Percentiles rank a stretch among this genome's conserved stretches.
Conservation (phyloP, 1,140 invertebrate species). For the Laupala kohalensis region DNA sequence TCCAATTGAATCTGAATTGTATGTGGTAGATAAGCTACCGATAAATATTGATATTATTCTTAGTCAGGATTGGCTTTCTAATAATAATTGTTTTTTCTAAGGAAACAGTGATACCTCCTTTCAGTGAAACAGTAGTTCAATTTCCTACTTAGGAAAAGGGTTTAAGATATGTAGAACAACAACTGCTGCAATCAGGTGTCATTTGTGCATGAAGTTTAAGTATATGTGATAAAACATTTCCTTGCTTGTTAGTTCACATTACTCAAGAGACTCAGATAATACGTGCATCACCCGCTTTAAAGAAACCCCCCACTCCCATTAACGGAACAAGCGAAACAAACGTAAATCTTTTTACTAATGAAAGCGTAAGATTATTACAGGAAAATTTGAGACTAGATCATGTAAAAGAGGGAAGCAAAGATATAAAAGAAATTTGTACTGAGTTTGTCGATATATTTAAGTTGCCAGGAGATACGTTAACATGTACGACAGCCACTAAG, state of each 20-base stretch:
- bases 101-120: not conserved
- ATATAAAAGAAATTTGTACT: not conserved
- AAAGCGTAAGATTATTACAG: not conserved
- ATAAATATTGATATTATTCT: not conserved
- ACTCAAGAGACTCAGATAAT: not conserved
- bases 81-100: not conserved
- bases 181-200: not conserved
- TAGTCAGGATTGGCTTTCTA: not conserved
- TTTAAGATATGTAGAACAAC: not conserved
- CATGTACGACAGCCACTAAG: not conserved
- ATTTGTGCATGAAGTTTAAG: not conserved
- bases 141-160: not conserved
- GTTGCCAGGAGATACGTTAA: not conserved
- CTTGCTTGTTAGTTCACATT: not conserved
- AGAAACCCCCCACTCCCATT: not conserved
- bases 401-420: not conserved
- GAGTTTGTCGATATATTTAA: slow-evolving; percentile 1
- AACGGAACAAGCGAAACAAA: not conserved
- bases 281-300: not conserved
- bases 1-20: not conserved
- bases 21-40: not conserved
- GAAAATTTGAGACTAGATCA: not conserved
- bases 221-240: not conserved
- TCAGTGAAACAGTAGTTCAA: not conserved
- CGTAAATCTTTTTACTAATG: not conserved